These are phyloP conservation scores for Chionomys nivalis DNA, from an alignment of 2,113 vertebrate species.

Conservation along the genomic window DNA sequence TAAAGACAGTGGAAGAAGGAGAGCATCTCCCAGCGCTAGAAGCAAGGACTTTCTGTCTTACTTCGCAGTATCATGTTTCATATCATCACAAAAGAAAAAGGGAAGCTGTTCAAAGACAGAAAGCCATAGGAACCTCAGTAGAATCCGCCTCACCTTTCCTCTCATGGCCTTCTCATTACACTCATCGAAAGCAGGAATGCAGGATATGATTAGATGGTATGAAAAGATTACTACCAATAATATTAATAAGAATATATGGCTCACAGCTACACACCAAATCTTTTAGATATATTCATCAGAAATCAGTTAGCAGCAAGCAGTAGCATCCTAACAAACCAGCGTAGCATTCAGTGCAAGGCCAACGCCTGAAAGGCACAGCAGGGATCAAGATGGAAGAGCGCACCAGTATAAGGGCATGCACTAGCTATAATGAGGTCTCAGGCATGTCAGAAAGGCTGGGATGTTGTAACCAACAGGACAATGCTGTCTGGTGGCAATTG, in stretches of 20 bases:
- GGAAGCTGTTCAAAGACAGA: neutral
- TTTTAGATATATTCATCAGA: neutral
- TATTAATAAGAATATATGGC: neutral
- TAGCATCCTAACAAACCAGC: neutral
- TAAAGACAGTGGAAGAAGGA: conserved; percentile 60
- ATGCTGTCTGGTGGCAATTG: neutral
- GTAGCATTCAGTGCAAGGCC: neutral
- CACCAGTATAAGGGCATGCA: neutral
- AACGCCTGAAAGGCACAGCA: neutral
- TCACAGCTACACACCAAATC: neutral
- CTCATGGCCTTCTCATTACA: neutral
- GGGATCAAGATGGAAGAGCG: neutral
- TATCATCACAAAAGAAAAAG: conserved; percentile 1
- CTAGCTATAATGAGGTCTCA: neutral
- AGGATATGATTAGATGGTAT: neutral
- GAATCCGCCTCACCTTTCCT: neutral
- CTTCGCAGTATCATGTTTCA: conserved; percentile 9
- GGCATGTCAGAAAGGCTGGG: neutral
- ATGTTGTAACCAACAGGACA: neutral
- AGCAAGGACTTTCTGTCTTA: conserved; percentile 35
- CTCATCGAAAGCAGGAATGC: neutral
- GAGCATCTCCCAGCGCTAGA: neutral
- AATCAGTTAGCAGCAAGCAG: neutral
- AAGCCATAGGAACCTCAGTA: neutral
- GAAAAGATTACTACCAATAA: neutral